A percentile compares a stretch with the other conserved stretches of the same genome.
Conservation (phyloP, 2,113 vertebrate species). For the Dromaius novaehollandiae region DNA sequence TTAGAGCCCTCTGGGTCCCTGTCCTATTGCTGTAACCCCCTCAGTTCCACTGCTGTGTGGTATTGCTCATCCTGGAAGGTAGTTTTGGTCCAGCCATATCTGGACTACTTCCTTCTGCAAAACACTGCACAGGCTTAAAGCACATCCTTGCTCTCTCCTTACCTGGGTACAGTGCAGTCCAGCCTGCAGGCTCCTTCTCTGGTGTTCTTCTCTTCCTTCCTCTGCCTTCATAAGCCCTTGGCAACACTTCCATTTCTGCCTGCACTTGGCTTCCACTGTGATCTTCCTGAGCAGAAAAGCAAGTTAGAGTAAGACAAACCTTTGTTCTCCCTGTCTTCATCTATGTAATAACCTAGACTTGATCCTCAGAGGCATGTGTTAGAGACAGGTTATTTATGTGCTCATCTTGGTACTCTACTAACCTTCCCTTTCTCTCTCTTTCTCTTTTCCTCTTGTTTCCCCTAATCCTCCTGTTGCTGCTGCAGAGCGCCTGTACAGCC, state of each 20-base stretch:
- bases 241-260: background rate
- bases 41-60: background rate
- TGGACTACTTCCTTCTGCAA: background rate
- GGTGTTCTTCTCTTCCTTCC: background rate
- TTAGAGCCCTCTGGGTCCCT: background rate
- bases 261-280: background rate
- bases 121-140: background rate
- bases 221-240: background rate
- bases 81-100: background rate
- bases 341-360: background rate
- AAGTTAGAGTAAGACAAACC: background rate
- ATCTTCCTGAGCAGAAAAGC: background rate
- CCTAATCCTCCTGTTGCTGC: slow-evolving; percentile 5
- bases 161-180: background rate
- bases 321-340: background rate
- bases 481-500: slow-evolving; percentile 80
- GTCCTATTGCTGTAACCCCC: background rate
- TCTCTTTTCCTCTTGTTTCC: slow-evolving; percentile 54
- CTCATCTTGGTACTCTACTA: slow-evolving; percentile 58
- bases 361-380: background rate
- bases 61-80: background rate
- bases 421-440: slow-evolving; percentile 71
- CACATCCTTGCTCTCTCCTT: background rate
- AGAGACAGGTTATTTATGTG: background rate
- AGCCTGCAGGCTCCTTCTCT: background rate